Base-by-base conservation (phyloP, 2,797 vertebrate genomes). In the Sebastes vulpes region DNA sequence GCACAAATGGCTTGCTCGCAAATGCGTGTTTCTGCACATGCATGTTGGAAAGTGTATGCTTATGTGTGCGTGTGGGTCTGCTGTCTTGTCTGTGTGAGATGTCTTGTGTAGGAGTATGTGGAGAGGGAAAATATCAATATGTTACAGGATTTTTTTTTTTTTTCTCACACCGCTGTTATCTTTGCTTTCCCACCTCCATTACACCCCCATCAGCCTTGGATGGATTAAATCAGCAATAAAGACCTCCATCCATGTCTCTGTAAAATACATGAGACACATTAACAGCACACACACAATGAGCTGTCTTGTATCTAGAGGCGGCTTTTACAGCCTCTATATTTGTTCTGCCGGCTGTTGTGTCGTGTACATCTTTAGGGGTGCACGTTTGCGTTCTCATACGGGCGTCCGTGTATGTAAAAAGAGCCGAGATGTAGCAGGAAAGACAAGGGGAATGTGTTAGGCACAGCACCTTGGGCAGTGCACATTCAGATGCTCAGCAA, bases 401-500 rank as follows among this genome's bases (percentile, higher is more conserved):
- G 66, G 48, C 3, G 2, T 83, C 58, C 79, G 29, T 60, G 59
- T 38, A 31, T 18, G 48, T 72, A 68, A 72, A 57, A 68, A 53
- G n/a, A 26, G n/a, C 28, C 29, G 57, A 67, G 67, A 75, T 79
- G 61, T 58, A 54, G 77, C 26, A 58, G 69, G 77, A 79, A 67
- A 89, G 81, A 91, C 71, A 78, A 63, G 71, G 81, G 70, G 48
- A 83, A 85, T 73, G 78, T 81, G 75, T 91, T 91, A 89, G 86
- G 93, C 85, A 90, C 88, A 88, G 89, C 90, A 92, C 89, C 84
- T 82, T 77, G 72, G 84, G 91, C 83, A 66, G 79, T 86, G 86
- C 80, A 88, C 92, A 90, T 91, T 91, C 50, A 85, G 83, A 90
- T 92, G 88, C 87, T 87, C 56, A 35, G 89, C 83, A 87, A 94